Conservation (phyloP, 2,113 vertebrate genomes). For the Sapayoa aenigma region DNA sequence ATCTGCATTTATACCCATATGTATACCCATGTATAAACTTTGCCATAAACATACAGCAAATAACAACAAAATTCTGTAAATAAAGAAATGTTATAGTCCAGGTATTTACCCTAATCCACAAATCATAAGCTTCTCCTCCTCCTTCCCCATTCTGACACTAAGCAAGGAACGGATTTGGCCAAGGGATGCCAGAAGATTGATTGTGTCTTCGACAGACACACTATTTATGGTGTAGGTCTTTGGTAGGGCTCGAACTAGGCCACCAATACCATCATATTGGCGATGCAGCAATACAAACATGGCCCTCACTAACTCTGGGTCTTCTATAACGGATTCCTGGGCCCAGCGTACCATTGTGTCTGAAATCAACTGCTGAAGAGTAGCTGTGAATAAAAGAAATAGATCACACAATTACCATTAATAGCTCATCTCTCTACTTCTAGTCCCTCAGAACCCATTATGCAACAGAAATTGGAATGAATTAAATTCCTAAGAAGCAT, state of each 20-base stretch:
- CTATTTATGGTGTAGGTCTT: conserved; percentile 96
- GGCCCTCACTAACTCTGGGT: conserved; percentile 91
- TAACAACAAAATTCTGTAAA: background rate
- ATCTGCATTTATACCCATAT: background rate
- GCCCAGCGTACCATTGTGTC: conserved; percentile 97
- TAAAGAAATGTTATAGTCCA: background rate
- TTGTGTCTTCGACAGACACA: conserved; percentile 93
- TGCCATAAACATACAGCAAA: background rate
- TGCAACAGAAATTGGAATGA: background rate
- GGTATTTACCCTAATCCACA: conserved; percentile 86
- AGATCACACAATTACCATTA: background rate
- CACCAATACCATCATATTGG: conserved; percentile 94
- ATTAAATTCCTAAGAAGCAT: background rate
- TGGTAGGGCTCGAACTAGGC: conserved; percentile 87
- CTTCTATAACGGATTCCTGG: conserved; percentile 94
- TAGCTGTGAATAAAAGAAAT: conserved; percentile 72
- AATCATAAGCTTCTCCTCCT: conserved; percentile 98
- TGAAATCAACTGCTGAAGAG: conserved; percentile 91
- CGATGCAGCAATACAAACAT: conserved; percentile 95
- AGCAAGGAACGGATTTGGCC: conserved; percentile 94
- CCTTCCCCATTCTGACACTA: conserved; percentile 93
- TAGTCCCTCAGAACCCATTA: background rate
- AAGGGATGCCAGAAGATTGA: conserved; percentile 89
- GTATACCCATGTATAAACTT: background rate
- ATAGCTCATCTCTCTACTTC: background rate